Conservation (phyloP, 2,113 vertebrate species). For the Odobenus rosmarus region DNA sequence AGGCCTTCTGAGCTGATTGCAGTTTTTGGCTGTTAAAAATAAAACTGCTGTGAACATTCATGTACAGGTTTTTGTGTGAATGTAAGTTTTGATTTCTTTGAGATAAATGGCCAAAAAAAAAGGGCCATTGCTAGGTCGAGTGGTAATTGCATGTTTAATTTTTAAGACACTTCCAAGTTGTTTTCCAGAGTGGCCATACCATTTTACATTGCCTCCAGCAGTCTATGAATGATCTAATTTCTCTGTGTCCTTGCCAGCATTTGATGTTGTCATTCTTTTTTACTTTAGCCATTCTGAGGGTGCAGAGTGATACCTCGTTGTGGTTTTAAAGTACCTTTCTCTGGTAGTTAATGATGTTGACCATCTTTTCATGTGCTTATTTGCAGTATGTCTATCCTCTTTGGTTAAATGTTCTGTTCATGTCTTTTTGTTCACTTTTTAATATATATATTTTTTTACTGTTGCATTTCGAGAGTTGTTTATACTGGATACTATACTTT, state of each 20-base stretch:
- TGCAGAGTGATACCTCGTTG: not conserved
- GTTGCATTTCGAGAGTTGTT: conserved; percentile 17
- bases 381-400: not conserved
- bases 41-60: not conserved
- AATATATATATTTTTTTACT: not conserved
- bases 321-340: conserved; percentile 33
- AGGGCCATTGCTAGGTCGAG: not conserved
- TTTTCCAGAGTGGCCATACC: not conserved
- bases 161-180: conserved; percentile 42
- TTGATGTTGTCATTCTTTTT: not conserved
- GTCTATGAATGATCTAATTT: not conserved
- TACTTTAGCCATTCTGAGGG: not conserved
- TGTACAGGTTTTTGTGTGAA: not conserved
- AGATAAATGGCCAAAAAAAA: not conserved
- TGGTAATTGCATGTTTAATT: conserved; percentile 40
- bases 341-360: conserved; percentile 10
- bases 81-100: not conserved
- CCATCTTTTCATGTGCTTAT: conserved; percentile 37
- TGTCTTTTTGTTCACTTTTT: conserved; percentile 19
- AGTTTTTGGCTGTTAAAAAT: not conserved
- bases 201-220: not conserved
- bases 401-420: conserved; percentile 37
- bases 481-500: not conserved
- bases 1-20: not conserved
- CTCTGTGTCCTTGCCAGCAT: not conserved